Base-by-base conservation (phyloP, 2,888 invertebrate genomes). In the Lottia scabra region DNA sequence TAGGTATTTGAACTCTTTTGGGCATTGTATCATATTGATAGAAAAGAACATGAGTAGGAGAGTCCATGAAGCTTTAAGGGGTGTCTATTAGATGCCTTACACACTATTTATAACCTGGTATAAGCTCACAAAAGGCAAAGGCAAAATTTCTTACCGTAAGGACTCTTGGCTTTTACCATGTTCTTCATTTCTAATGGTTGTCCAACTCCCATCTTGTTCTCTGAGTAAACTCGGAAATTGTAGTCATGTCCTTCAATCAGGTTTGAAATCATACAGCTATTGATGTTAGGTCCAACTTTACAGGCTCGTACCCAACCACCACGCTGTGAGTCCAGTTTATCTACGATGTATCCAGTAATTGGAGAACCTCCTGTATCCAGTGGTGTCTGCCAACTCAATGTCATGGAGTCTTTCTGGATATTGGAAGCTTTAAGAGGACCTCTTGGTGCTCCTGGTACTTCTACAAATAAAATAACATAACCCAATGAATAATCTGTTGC, bases 171-270 rank as follows among this genome's bases (percentile, higher is more conserved):
- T 69, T 75, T 92, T 13, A 95, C 92, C 82, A 92, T 93, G 15
- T 95, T 95, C 84, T 92, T 91, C 43, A 95, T 94, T 78, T 93
- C 90, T 30, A 95, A 95, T 71, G 94, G 93, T 68, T 83, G 85
- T 75, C 90, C 87, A 30, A 84, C 82, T 10, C 90, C 90, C 19
- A 85, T 81, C 78, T 87, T 87, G 78, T 90, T 90, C 78, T 89
- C 88, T 26, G 89, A 88, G 23, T 85, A 86, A 19, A 89, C 86
- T 67, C 88, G 76, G 85, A 89, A 88, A 82, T 85, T 85, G 77
- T 88, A 88, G 64, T 78, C 76, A 56, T 82, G 79, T 38, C 85
- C 85, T 68, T 85, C 84, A 23, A 75, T 76, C 15, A 87, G 79
- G 26, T 78, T 76, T 26, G 71, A 67, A 4, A 84, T 66, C 15